These are phyloP conservation scores for Dolichotis patagonum DNA, from an alignment of 2,113 vertebrate species.

Conservation along the genomic window DNA sequence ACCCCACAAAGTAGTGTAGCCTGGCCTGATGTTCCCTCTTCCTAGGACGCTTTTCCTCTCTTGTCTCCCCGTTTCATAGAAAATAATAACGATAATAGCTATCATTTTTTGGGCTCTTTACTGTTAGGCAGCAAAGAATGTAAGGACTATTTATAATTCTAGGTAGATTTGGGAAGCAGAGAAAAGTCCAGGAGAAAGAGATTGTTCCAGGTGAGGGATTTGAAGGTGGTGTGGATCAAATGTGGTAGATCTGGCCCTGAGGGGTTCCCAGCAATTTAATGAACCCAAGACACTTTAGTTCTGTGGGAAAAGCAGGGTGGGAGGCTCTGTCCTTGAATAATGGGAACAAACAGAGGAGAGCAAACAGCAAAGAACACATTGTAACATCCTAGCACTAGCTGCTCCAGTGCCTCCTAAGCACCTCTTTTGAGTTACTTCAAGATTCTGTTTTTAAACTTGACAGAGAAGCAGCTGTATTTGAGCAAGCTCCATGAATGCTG, in stretches of 20 bases:
- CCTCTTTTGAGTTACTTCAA: not conserved
- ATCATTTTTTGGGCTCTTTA: not conserved
- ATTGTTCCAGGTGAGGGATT: not conserved
- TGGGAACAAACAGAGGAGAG: conserved; percentile 30
- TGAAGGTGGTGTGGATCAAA: not conserved
- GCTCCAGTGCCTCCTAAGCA: not conserved
- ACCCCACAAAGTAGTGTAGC: not conserved
- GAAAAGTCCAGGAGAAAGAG: not conserved
- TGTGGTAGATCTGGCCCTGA: not conserved
- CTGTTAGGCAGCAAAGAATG: not conserved
- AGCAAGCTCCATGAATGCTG: not conserved
- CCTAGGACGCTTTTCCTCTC: not conserved
- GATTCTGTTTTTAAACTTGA: not conserved
- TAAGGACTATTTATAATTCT: not conserved
- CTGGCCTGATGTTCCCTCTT: not conserved
- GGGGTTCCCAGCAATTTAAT: not conserved
- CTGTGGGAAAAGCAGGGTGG: not conserved
- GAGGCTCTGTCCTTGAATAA: conserved; percentile 58
- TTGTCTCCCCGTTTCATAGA: not conserved
- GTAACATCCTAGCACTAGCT: conserved; percentile 15
- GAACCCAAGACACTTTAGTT: not conserved
- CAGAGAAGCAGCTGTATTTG: conserved; percentile 2
- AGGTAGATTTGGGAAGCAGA: not conserved
- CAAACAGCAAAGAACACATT: not conserved
- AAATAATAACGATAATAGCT: not conserved